These are phyloP conservation scores for Bradypus variegatus DNA, from an alignment of 2,797 vertebrate species.

Conservation along the genomic window DNA sequence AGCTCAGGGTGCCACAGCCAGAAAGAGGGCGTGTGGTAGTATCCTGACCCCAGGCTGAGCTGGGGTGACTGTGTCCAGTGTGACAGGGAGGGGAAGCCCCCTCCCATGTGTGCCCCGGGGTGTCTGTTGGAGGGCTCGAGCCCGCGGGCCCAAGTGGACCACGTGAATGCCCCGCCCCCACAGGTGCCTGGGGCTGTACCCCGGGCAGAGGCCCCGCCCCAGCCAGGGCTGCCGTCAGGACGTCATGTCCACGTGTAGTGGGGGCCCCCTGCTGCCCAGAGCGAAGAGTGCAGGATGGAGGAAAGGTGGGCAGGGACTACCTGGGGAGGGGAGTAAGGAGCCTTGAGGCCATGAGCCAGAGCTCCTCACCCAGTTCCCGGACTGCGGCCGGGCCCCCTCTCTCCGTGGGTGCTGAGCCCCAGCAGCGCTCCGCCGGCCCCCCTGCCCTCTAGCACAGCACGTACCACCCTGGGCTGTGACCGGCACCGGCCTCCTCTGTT, in stretches of 20 bases:
- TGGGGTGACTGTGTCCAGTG: background rate
- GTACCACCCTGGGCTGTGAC: background rate
- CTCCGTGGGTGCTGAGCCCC: background rate
- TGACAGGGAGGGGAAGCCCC: fast-evolving
- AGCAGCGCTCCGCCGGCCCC: background rate
- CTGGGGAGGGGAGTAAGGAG: background rate
- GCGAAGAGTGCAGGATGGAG: background rate
- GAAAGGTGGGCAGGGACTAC: background rate
- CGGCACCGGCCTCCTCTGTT: background rate
- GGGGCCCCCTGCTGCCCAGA: constrained; percentile 71
- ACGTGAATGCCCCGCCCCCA: background rate
- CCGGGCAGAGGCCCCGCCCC: background rate
- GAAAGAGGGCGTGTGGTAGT: fast-evolving
- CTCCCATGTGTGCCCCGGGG: background rate
- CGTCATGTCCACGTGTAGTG: constrained; percentile 59
- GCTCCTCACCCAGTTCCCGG: fast-evolving
- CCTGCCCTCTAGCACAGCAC: too few species aligned
- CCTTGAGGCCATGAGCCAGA: background rate
- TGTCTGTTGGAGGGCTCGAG: background rate
- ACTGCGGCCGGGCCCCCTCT: background rate
- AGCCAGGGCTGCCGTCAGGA: background rate
- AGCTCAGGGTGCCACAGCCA: background rate
- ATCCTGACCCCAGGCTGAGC: background rate
- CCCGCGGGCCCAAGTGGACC: background rate
- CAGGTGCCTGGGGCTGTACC: background rate